Base-by-base conservation (phyloP, 1,140 invertebrate genomes). In the Berghia stephanieae region DNA sequence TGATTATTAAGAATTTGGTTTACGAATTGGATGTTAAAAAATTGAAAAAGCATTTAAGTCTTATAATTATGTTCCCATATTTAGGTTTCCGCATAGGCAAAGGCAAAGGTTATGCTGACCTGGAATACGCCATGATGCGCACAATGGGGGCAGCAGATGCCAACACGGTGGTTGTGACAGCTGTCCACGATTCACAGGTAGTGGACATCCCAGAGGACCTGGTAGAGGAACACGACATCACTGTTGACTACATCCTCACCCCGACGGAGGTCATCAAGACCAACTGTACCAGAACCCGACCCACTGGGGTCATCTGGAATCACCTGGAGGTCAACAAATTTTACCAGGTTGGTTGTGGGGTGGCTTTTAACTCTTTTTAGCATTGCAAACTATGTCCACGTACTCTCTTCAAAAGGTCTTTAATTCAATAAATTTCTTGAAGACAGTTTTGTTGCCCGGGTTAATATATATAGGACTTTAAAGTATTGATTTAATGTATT, bases 141-240 rank as follows among this genome's bases (percentile, higher is more conserved):
- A 92, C 93, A 83, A 92, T 94, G 91, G 93, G 94, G 68, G 93
- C 93, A 0, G 92, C 96, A 31, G 92, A 92, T 79, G 92, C 93
- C 18, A 90, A 93, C 63, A 95, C 94, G 13, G 82, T 92, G 36
- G 92, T 96, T 78, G 92, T 93, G 24, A 94, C 94, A 16, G 94
- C 94, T n/a, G 95, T 96, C 8, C 95, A 96, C 86, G 94, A 96
- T 87, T 92, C 92, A 86, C 95, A 96, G 91, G 70, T 94, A 71
- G 44, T 88, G 42, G 91, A 92, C 31, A 89, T 96, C 71, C 94
- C 94, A 1, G 87, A 92, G 0, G 90, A 93, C 55, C 86, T 96
- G 79, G 95, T 76, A 24, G 91, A 93, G 78, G 91, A 92, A 27
- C 93, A 95, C 84, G 95, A 96, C 90, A 92, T 95, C 18, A 93